A percentile compares a stretch with the other conserved stretches of the same genome.
Conservation (phyloP, 2,797 vertebrate genomes). For the Manis javanica region DNA sequence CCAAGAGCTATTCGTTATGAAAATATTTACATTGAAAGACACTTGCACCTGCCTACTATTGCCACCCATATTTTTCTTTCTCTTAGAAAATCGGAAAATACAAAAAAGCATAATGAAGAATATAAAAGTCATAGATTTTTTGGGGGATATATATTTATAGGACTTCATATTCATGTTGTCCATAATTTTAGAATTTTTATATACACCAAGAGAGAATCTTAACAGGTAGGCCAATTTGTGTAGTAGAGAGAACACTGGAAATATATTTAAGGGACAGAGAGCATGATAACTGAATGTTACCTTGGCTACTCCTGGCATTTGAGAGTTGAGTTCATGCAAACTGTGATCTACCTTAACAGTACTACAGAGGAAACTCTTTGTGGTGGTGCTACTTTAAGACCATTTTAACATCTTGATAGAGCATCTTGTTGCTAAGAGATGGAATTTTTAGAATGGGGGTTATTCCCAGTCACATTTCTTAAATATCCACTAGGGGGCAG, state of each 20-base stretch:
- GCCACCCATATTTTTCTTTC: background rate
- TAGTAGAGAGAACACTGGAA: background rate
- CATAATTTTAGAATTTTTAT: background rate
- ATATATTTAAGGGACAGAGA: background rate
- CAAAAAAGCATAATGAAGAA: background rate
- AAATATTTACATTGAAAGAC: background rate
- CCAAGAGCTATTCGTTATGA: background rate
- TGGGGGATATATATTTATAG: background rate
- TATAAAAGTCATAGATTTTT: background rate
- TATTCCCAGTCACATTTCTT: constrained; percentile 1
- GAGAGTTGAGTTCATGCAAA: background rate
- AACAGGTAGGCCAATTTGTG: background rate
- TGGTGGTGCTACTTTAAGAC: background rate
- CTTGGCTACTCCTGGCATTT: background rate
- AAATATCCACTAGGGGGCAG: constrained; percentile 69
- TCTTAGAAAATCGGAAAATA: background rate
- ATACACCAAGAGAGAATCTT: background rate
- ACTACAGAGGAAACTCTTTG: background rate
- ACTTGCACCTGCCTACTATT: background rate
- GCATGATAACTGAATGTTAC: background rate
- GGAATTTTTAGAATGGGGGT: background rate
- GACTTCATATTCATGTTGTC: background rate
- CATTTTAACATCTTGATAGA: background rate
- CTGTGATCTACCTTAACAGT: background rate
- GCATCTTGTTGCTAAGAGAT: background rate